These are phyloP conservation scores for Carassius carassius DNA, from an alignment of 2,113 vertebrate genomes.

Conservation along the genomic window DNA sequence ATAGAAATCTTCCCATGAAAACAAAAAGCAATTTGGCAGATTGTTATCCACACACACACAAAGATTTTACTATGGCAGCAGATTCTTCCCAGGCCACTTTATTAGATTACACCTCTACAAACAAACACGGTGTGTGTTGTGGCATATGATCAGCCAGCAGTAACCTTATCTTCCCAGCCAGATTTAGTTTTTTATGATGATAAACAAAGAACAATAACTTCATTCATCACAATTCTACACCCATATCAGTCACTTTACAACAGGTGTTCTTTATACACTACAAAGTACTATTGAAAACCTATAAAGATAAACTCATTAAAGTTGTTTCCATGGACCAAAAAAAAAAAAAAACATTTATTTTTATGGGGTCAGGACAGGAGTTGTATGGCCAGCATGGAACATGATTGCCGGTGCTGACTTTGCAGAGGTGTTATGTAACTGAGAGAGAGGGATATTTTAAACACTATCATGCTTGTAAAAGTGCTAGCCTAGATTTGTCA, in stretches of 20 bases:
- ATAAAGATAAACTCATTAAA: neutral
- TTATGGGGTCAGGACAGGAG: neutral
- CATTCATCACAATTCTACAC: neutral
- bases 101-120: constrained; percentile 7
- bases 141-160: neutral
- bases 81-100: constrained; percentile 21
- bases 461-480: neutral
- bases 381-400: neutral
- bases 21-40: constrained; percentile 25
- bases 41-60: neutral
- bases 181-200: constrained; percentile 3
- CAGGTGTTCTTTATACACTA: neutral
- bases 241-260: neutral
- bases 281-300: neutral
- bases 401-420: neutral
- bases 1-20: neutral
- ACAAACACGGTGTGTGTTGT: constrained; percentile 12
- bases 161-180: constrained; percentile 3
- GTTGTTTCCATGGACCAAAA: neutral
- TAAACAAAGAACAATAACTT: constrained; percentile 28
- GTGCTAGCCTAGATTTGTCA: neutral
- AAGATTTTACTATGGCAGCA: constrained; percentile 31
- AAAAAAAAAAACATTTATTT: neutral
- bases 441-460: neutral
- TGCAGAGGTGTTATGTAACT: neutral